Base-by-base conservation (phyloP, 2,888 invertebrate genomes). In the Mactromeris polynyma region DNA sequence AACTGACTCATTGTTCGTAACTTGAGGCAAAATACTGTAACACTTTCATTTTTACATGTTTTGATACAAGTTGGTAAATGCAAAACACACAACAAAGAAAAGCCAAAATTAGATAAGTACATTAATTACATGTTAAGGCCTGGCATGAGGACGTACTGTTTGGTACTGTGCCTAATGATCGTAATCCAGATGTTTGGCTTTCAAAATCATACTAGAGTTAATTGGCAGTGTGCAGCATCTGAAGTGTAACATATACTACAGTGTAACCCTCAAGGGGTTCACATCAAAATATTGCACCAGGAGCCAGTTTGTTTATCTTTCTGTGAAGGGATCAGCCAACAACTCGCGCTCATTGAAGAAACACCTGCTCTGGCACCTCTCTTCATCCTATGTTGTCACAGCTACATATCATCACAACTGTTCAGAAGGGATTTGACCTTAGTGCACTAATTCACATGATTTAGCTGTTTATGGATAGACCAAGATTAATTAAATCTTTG, bases 91-190 rank as follows among this genome's bases (percentile, higher is more conserved):
- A 64, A 64, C 58, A 64, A 64, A 64, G 58, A 64, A 64, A 64
- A 64, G 6, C 26, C 58, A n/a, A 64, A 7, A 26, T 7, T 64
- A 64, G 58, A 26, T 26, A 26, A 26, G 58, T 26, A 64, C 14
- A 73, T 33, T 69, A 73, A 36, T 73, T 36, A 73, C 6, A 73
- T 73, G 31, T 73, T 73, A 6, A 73, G 19, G 36, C 2, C 17
- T 73, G 36, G 73, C 73, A 36, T 26, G 73, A 73, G 26, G 73
- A 33, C 33, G 33, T 73, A 17, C 33, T 17, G 31, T 73, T 73
- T 73, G 73, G 73, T 73, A 73, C 73, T 14, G 19, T 73, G 73
- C 73, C 73, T 73, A 73, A 73, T 73, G 33, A 73, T 33, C 33
- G 2, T 33, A 33, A 17, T 17, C 31, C 73, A 73, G 73, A 73